Evolutionary conservation across 30 jellyfish, hydroid and myxozoan species (phyloP).

Genomic region (Aurelia aurita complex sp. Pacific): DNA sequence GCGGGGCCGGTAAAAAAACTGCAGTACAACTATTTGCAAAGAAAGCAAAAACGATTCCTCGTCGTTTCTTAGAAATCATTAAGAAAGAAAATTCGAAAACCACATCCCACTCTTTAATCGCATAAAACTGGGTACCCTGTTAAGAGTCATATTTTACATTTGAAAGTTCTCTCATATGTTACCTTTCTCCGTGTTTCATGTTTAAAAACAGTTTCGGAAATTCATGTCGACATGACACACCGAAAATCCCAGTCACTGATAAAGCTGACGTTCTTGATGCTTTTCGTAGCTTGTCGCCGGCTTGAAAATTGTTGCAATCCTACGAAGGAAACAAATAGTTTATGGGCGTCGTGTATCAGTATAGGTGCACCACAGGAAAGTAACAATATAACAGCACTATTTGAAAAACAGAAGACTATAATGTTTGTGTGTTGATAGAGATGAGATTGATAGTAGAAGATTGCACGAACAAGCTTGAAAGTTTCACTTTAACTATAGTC

Average conservation of each 20-base stretch:
- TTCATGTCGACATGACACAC: constrained; percentile 27
- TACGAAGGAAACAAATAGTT: background rate
- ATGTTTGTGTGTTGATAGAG: no score
- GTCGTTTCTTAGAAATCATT: no score
- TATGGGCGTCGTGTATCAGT: no score
- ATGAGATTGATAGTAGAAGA: no score
- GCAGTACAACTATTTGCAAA: no score
- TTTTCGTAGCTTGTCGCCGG: constrained; percentile 9
- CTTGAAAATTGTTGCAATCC: constrained; percentile 23
- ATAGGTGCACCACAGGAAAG: no score
- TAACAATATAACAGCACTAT: no score
- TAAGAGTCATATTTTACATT: background rate
- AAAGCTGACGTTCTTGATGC: background rate
- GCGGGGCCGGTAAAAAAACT: no score
- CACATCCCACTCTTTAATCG: background rate
- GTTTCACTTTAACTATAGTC: no score
- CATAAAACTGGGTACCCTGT: background rate
- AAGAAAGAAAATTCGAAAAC: background rate
- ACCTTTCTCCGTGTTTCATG: constrained; percentile 30
- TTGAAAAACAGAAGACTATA: no score
- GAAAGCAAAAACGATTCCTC: no score
- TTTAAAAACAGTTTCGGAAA: constrained; percentile 5
- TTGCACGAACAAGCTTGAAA: no score
- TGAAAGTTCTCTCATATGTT: background rate
- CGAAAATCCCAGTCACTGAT: constrained; percentile 13